Evolutionary conservation across 2,113 vertebrate genomes (phyloP).

Genomic region (Cairina moschata): DNA sequence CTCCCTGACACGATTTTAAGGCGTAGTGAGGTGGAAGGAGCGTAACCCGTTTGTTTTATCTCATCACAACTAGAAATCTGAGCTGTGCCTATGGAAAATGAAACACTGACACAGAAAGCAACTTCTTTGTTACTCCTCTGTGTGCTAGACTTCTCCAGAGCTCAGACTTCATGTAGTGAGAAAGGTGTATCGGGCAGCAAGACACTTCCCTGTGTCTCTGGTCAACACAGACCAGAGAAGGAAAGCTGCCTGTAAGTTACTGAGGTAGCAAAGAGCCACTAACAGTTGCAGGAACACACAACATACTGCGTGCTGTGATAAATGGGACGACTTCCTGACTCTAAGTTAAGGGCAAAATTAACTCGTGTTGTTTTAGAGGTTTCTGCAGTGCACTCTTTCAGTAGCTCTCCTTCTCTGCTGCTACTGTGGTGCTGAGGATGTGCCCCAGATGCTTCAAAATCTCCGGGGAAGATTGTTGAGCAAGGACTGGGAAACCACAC

Average conservation of each 20-base stretch:
- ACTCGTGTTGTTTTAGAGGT: neutral
- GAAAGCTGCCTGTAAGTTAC: neutral
- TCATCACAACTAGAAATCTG: neutral
- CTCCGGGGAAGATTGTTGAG: neutral
- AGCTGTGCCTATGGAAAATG: neutral
- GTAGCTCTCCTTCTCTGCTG: neutral
- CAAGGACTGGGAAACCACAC: constrained; percentile 16
- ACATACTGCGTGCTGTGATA: neutral
- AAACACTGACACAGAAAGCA: neutral
- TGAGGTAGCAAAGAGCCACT: neutral
- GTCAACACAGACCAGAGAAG: neutral
- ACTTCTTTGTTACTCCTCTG: neutral
- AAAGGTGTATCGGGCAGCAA: neutral
- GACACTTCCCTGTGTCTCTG: neutral
- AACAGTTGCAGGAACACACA: neutral
- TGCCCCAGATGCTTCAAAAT: neutral
- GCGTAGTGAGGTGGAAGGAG: neutral
- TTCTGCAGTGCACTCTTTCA: neutral
- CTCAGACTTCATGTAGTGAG: neutral
- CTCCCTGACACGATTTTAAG: neutral
- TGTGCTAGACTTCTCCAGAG: neutral
- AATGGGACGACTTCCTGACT: neutral
- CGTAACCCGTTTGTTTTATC: neutral
- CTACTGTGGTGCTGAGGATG: neutral
- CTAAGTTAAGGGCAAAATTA: neutral